Evolutionary conservation across 2,888 invertebrate genomes (phyloP), one percentile per base, ranked within the genome.

Genomic region (Cylindroiulus punctatus): DNA sequence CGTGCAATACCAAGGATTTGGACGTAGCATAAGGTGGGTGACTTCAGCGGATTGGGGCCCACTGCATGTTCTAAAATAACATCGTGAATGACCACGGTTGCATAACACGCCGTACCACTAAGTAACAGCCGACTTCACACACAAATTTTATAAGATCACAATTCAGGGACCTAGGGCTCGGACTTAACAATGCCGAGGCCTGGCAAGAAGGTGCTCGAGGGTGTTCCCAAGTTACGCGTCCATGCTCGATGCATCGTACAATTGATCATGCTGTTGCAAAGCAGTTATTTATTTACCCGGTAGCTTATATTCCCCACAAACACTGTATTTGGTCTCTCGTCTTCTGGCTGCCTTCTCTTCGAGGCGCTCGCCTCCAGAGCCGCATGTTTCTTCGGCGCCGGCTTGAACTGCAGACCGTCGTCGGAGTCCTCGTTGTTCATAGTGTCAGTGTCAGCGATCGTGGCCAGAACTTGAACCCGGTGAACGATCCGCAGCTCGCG

Each of bases 271-370:
- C 22, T 26, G 10, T n/a, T 26, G 26, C 12, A 26, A 65, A 0
- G 65, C n/a, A n/a, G 10, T 65, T 26, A 65, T 65, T 32, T 82
- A 36, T 40, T 82, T 82, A 82, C 82, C 82, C 82, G 30, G 19
- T 40, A 82, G 12, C 82, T 82, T 82, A 82, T 82, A 42, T 82
- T 82, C 42, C 82, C 82, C 42, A 82, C 82, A 22, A 82, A 82
- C n/a, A 82, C 82, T 4, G 82, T 82, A n/a, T 36, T 36, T 3
- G 4, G 12, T 32, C 36, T 32, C 0, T 42, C 82, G 17, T 82
- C 42, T 82, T 82, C 42, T 36, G 19, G 36, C 14, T 82, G 82
- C 22, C 82, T 19, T 82, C 30, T 36, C 40, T 82, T 82, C 19
- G 40, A 36, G 8, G 82, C 8, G 19, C 32, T 19, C 8, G 82